A percentile compares a stretch with the other conserved stretches of the same genome.
These are phyloP conservation scores for Bombyx huttoni DNA, from an alignment of 2,888 invertebrate species.

Conservation along the genomic window DNA sequence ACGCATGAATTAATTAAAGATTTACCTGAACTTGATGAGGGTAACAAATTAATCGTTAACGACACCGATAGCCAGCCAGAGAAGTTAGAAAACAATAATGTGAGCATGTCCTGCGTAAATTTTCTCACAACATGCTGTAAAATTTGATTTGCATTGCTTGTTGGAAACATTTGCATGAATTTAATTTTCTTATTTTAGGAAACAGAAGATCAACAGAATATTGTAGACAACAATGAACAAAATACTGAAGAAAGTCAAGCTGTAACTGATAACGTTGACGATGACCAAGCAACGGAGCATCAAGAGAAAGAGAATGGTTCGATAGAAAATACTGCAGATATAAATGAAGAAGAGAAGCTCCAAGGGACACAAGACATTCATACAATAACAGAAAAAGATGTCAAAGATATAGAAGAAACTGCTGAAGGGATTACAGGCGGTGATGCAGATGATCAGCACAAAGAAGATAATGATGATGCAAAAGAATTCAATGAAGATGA, in stretches of 20 bases:
- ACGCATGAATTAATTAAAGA: conserved; percentile 56
- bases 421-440: conserved; percentile 8
- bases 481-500: conserved; percentile 5
- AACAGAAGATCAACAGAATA: conserved; percentile 21
- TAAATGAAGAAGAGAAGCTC: conserved; percentile 4
- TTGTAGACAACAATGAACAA: conserved; percentile 8
- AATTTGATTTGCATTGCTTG: conserved; percentile 58
- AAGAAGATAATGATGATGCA: conserved; percentile 6
- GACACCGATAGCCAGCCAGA: conserved; percentile 14
- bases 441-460: conserved; percentile 6
- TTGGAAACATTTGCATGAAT: conserved; percentile 58
- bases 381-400: conserved; percentile 9
- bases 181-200: conserved; percentile 56
- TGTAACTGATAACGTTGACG: conserved; percentile 5
- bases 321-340: conserved; percentile 1
- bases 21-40: conserved; percentile 55
- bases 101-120: conserved; percentile 39
- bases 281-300: conserved; percentile 4
- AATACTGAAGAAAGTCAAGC: conserved; percentile 8
- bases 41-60: conserved; percentile 17
- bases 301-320: conserved; percentile 3
- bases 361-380: conserved; percentile 4
- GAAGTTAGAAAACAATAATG: conserved; percentile 33
- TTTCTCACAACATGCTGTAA: conserved; percentile 30
- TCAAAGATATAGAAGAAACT: conserved; percentile 8